Evolutionary conservation across 2,888 invertebrate genomes (phyloP), one percentile per base, ranked within the genome.

Genomic region (Brachynemurus nebulosus): DNA sequence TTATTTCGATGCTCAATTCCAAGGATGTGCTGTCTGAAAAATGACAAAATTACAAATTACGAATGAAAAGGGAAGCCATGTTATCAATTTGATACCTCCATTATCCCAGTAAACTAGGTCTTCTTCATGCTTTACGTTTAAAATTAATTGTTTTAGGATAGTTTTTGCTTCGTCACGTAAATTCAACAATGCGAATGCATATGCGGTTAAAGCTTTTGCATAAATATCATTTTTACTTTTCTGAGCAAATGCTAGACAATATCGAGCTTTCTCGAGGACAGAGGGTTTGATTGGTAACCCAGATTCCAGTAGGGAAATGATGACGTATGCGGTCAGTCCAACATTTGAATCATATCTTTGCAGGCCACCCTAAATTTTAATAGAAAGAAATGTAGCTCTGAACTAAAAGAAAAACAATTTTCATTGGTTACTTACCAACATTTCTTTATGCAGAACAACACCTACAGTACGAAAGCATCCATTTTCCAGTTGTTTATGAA

Each of bases 381-480:
- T 23, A 12, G n/a, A 12, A 12, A 4, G 3, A n/a, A 30, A 30
- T n/a, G 27, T 12, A 30, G n/a, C 30, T 12, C 30, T 4, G 4
- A 30, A 30, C n/a, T 30, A 9, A 30, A 30, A 4, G 30, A 11
- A 30, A 11, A 5, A 30, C 14, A n/a, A n/a, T n/a, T n/a, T n/a
- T n/a, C n/a, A n/a, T n/a, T n/a, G n/a, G n/a, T n/a, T n/a, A n/a
- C 37, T 20, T 50, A 65, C 66, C 61, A 64, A 66, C 45, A 78
- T 67, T 49, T 74, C 72, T 49, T 70, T 69, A 54, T 80, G 80
- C 50, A 82, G 80, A 20, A 82, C 76, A 49, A 76, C 75, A 1
- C 79, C 79, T 41, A 80, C 71, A 35, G 72, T 70, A 3, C 75
- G 70, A 62, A 85, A 86, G 59, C 86, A 86, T 1, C 86, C 86